These are phyloP conservation scores for Ranitomeya imitator DNA, from an alignment of 2,113 vertebrate species.

Conservation along the genomic window DNA sequence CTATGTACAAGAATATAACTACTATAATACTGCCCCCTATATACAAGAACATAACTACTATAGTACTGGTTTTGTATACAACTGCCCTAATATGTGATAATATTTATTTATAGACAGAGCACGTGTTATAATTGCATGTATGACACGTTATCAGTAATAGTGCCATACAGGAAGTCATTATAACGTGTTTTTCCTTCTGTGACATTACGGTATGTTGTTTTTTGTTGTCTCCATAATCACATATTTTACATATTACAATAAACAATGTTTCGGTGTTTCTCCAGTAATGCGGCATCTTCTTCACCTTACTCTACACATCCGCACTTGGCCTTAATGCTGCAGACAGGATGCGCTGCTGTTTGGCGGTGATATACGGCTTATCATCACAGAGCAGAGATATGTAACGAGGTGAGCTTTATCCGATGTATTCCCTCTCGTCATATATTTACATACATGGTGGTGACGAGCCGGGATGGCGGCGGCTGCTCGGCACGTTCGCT, in stretches of 20 bases:
- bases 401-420: background rate
- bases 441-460: conserved; percentile 23
- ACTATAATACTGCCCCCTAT: background rate
- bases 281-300: background rate
- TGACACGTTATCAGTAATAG: background rate
- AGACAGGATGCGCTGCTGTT: background rate
- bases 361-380: conserved; percentile 20
- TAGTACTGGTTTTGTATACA: background rate
- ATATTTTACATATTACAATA: background rate
- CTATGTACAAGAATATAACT: background rate
- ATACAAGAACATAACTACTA: background rate
- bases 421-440: conserved; percentile 34
- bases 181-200: background rate
- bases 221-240: background rate
- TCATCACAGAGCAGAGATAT: conserved; percentile 3
- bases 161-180: background rate
- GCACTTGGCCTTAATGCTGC: background rate
- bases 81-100: too few relatives aligned
- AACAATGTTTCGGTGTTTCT: background rate
- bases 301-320: background rate
- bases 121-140: too few relatives aligned
- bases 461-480: background rate
- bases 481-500: background rate
- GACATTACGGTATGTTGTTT: background rate
- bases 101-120: too few relatives aligned